A percentile compares a stretch with the other conserved stretches of the same genome.
phyloP scores from a whole-genome alignment of 2,797 vertebrate genomes.

The Pangasius larnaudii region DNA sequence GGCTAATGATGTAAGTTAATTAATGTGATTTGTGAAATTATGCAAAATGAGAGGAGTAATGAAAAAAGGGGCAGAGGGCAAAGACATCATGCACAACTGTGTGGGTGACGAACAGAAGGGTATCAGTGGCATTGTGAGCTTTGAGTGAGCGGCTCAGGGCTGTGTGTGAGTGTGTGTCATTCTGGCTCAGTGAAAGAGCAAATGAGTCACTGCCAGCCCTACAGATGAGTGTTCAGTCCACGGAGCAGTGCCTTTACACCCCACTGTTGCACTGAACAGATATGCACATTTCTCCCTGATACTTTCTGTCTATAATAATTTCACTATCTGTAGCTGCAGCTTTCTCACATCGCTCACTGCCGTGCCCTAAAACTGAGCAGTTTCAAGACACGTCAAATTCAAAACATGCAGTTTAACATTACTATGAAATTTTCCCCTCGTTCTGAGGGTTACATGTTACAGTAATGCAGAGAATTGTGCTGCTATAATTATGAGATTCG shows the following conservation, averaged over 20 bases:
- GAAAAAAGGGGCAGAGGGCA: constrained; percentile 12
- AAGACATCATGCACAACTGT: constrained; percentile 12
- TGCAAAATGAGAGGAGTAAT: constrained; percentile 11
- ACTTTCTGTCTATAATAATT: constrained; percentile 26
- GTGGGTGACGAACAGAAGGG: constrained; percentile 51
- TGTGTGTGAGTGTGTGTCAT: constrained; percentile 53
- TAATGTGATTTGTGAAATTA: constrained; percentile 13
- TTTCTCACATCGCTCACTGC: neutral
- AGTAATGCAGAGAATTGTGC: neutral
- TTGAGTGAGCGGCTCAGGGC: constrained; percentile 37
- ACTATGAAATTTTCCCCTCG: neutral
- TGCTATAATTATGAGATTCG: neutral
- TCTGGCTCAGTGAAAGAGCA: constrained; percentile 47
- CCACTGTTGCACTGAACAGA: constrained; percentile 41
- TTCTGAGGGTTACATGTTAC: neutral
- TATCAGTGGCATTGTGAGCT: constrained; percentile 37
- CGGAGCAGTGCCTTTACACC: constrained; percentile 42
- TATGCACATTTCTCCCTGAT: constrained; percentile 12
- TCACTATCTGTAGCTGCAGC: constrained; percentile 4
- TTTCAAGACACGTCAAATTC: neutral
- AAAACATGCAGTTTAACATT: neutral
- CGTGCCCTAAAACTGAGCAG: neutral
- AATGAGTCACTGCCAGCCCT: constrained; percentile 59
- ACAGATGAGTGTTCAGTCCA: constrained; percentile 48
- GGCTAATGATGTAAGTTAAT: neutral